Evolutionary conservation across 2,888 invertebrate species (phyloP).

Genomic region (Pterostichus madidus): DNA sequence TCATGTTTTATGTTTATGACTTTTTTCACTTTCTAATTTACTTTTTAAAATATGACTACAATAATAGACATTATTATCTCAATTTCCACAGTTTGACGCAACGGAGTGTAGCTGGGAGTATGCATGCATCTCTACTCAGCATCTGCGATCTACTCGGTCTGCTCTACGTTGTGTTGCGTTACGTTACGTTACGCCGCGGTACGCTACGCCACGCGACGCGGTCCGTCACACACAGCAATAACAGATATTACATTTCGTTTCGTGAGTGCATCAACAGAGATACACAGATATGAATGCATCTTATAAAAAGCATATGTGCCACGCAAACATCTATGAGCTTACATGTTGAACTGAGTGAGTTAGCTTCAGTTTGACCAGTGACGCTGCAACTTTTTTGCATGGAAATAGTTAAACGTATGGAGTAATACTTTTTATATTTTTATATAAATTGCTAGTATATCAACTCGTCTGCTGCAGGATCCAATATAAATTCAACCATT

Average conservation of each 20-base stretch:
- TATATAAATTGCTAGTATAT: too few relatives aligned
- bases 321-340: constrained; percentile 56
- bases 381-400: constrained; percentile 6
- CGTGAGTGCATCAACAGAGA: constrained; percentile 61
- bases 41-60: too few relatives aligned
- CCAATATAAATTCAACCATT: too few relatives aligned
- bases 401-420: background rate
- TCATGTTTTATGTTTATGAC: too few relatives aligned
- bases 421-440: background rate
- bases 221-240: constrained; percentile 63
- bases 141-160: constrained; percentile 1
- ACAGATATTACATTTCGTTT: constrained; percentile 66
- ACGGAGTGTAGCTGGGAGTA: background rate
- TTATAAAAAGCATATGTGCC: constrained; percentile 59
- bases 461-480: too few relatives aligned
- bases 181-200: constrained; percentile 1
- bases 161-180: constrained; percentile 1
- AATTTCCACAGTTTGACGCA: background rate
- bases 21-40: too few relatives aligned
- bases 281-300: constrained; percentile 58
- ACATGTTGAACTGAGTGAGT: constrained; percentile 25
- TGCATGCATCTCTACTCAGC: constrained; percentile 46
- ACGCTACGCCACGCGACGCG: constrained; percentile 34
- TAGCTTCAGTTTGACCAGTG: constrained; percentile 36
- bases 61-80: too few relatives aligned